A percentile compares a stretch with the other conserved stretches of the same genome.
Evolutionary conservation across 2,113 vertebrate species (phyloP).

Genomic region (Epinephelus fuscoguttatus): DNA sequence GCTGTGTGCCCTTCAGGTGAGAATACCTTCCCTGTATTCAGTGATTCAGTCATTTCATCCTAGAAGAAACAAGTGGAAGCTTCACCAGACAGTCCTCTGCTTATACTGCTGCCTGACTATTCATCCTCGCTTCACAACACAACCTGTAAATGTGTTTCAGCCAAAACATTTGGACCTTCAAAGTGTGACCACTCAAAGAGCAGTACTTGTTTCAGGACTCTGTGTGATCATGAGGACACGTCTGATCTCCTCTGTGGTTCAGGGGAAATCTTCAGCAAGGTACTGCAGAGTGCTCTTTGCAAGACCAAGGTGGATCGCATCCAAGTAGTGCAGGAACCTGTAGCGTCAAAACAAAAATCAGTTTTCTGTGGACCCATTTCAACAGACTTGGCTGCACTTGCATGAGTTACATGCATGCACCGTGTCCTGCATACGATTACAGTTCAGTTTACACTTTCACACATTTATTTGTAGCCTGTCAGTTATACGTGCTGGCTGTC

Average conservation of each 20-base stretch:
- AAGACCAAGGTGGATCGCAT: constrained; percentile 91
- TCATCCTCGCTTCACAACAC: not conserved
- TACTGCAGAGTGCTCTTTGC: constrained; percentile 85
- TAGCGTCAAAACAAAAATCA: constrained; percentile 26
- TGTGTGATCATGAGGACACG: not conserved
- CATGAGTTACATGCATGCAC: not conserved
- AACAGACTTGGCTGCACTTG: not conserved
- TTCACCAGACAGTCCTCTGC: not conserved
- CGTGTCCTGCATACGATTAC: not conserved
- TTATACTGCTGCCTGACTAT: not conserved
- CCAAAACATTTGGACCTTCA: not conserved
- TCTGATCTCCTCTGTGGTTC: constrained; percentile 42
- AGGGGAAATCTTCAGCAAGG: constrained; percentile 91
- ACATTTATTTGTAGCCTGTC: not conserved
- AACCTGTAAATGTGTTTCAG: not conserved
- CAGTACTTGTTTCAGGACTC: not conserved
- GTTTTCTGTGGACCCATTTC: not conserved
- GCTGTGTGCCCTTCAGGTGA: constrained; percentile 11
- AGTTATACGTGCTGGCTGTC: not conserved
- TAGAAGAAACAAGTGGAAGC: constrained; percentile 1
- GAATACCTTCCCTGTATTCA: not conserved
- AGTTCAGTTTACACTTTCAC: not conserved
- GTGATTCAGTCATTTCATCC: constrained; percentile 29
- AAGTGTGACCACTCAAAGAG: not conserved
- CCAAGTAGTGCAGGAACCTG: constrained; percentile 97